A percentile compares a stretch with the other conserved stretches of the same genome.
phyloP scores from a whole-genome alignment of 1,140 invertebrate genomes.

The Saxidomus purpurata region DNA sequence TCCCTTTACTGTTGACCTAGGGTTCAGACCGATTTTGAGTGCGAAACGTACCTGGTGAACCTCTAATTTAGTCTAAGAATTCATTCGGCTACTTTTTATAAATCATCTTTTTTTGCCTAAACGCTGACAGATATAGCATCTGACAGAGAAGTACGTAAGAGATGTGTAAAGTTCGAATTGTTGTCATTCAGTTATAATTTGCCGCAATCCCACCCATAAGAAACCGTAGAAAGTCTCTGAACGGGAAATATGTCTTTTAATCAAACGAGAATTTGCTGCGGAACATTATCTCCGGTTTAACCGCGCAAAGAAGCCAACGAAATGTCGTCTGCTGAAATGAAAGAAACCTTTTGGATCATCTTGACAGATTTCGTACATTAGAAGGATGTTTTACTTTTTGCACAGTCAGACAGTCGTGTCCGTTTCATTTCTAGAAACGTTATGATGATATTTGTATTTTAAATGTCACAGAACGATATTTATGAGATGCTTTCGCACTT shows the following conservation, averaged over 20 bases:
- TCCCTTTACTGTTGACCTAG: too few species aligned
- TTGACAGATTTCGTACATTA: constrained; percentile 55
- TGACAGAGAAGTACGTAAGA: neutral
- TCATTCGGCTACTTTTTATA: too few species aligned
- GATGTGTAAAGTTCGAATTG: neutral
- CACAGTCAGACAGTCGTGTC: neutral
- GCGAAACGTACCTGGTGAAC: too few species aligned
- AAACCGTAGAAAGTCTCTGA: constrained; percentile 17
- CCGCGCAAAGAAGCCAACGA: constrained; percentile 38
- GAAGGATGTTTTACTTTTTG: neutral
- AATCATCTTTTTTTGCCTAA: too few species aligned
- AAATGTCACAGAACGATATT: neutral
- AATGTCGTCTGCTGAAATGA: constrained; percentile 56
- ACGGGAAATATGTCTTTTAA: constrained; percentile 41
- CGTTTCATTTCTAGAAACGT: neutral
- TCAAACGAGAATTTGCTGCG: constrained; percentile 38
- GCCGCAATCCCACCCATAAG: constrained; percentile 7
- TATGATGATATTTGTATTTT: neutral
- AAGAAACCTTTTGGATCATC: constrained; percentile 57
- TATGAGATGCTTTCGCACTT: too few species aligned
- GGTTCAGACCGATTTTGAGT: too few species aligned
- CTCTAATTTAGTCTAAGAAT: too few species aligned
- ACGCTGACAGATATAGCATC: neutral
- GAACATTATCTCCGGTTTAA: constrained; percentile 58
- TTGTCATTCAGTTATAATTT: constrained; percentile 18